These are phyloP conservation scores for Noctua fimbriata DNA, from an alignment of 2,888 invertebrate genomes.

Conservation along the genomic window DNA sequence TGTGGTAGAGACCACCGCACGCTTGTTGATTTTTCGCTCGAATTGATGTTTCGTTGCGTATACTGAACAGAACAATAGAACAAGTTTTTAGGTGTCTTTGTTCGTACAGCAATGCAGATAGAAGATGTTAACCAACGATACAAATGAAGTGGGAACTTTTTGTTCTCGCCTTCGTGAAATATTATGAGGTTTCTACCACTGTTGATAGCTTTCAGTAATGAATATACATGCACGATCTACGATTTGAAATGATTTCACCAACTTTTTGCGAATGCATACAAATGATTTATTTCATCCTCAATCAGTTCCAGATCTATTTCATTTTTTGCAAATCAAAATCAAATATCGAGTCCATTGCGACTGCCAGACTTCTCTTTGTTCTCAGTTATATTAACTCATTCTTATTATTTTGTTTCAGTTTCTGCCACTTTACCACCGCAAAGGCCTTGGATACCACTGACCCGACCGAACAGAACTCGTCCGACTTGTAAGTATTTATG, in stretches of 20 bases:
- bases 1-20: constrained; percentile 67
- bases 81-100: constrained; percentile 71
- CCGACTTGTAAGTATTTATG: constrained; percentile 94
- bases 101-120: constrained; percentile 70
- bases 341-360: constrained; percentile 34
- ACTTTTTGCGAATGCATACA: constrained; percentile 56
- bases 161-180: constrained; percentile 60
- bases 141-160: constrained; percentile 67
- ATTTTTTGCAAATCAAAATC: constrained; percentile 54
- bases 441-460: constrained; percentile 98
- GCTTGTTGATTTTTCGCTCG: constrained; percentile 71
- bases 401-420: constrained; percentile 92
- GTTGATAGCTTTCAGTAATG: constrained; percentile 62
- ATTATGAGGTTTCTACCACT: constrained; percentile 58
- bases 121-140: constrained; percentile 66
- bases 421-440: constrained; percentile 97
- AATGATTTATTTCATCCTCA: constrained; percentile 59
- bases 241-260: constrained; percentile 61
- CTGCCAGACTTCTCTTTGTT: constrained; percentile 28
- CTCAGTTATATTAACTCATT: constrained; percentile 50
- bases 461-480: constrained; percentile 96
- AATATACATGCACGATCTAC: constrained; percentile 67
- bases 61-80: constrained; percentile 73
- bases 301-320: constrained; percentile 51
- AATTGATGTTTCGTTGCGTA: constrained; percentile 73